These are phyloP conservation scores for Morpho deidamia DNA, from an alignment of 2,888 invertebrate species.

Conservation along the genomic window DNA sequence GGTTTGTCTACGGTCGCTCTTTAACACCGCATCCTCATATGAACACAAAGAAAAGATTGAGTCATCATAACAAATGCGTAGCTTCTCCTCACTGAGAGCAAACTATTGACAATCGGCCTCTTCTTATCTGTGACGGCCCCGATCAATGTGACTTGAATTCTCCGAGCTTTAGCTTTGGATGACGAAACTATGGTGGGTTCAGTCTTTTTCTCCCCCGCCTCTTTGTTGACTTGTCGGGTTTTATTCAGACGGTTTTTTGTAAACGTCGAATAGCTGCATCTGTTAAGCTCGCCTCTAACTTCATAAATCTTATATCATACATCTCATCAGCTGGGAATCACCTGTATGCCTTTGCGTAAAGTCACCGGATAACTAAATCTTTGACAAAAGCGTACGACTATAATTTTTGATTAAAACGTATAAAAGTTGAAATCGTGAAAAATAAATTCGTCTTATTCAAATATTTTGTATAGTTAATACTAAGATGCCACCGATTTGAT, in stretches of 20 bases:
- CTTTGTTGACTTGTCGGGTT: conserved; percentile 71
- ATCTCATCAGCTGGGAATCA: conserved; percentile 53
- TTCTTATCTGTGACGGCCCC: conserved; percentile 70
- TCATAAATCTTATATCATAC: conserved; percentile 66
- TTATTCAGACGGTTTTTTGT: conserved; percentile 63
- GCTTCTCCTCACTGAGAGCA: conserved; percentile 51
- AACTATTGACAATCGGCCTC: conserved; percentile 64
- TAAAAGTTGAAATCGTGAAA: too few species aligned
- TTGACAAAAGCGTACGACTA: conserved; percentile 27
- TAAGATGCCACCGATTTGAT: too few species aligned
- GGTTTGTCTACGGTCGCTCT: conserved; percentile 40
- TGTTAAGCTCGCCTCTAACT: conserved; percentile 60
- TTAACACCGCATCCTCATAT: conserved; percentile 44
- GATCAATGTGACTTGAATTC: conserved; percentile 68
- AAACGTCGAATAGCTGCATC: conserved; percentile 53
- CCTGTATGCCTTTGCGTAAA: conserved; percentile 40
- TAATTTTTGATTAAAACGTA: not conserved
- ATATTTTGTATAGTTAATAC: too few species aligned
- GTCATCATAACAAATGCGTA: conserved; percentile 76
- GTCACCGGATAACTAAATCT: conserved; percentile 34
- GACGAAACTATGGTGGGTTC: conserved; percentile 58
- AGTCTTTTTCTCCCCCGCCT: conserved; percentile 61
- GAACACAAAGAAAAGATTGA: conserved; percentile 71
- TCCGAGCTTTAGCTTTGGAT: conserved; percentile 60
- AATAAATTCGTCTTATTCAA: too few species aligned